Percentiles rank a stretch among this genome's conserved stretches.
These are phyloP conservation scores for Poeciliopsis presidionis DNA, from an alignment of 2,797 vertebrate genomes.

Conservation along the genomic window DNA sequence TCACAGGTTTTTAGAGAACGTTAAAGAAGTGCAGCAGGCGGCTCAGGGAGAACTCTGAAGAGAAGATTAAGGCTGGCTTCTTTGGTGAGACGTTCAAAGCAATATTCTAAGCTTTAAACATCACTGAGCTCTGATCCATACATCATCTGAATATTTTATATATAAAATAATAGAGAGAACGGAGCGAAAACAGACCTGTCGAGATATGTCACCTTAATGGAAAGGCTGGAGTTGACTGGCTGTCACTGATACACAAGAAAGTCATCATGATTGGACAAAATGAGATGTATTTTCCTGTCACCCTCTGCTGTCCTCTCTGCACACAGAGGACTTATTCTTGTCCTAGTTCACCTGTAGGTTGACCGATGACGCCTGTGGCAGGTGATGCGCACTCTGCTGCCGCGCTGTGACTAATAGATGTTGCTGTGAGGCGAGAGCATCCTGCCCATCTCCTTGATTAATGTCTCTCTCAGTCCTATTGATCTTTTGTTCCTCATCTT, in stretches of 20 bases:
- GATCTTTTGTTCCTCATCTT: background rate
- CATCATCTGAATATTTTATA: background rate
- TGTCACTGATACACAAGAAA: background rate
- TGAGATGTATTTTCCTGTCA: background rate
- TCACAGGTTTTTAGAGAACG: background rate
- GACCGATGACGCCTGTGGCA: conserved; percentile 19
- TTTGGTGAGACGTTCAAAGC: no score
- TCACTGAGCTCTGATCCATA: background rate
- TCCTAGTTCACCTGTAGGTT: conserved; percentile 27
- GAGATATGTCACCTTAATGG: background rate
- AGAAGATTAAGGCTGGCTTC: background rate
- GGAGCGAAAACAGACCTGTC: background rate
- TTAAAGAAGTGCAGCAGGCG: background rate
- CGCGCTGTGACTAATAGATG: conserved; percentile 41
- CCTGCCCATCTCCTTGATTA: conserved; percentile 27
- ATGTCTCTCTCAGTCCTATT: background rate
- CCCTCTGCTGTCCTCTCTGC: background rate
- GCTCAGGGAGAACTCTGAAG: background rate
- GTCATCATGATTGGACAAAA: background rate
- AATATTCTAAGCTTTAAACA: background rate
- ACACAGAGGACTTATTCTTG: background rate
- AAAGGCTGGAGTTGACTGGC: background rate
- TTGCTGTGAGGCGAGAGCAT: conserved; percentile 38
- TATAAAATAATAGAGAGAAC: no score
- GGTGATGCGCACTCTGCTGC: conserved; percentile 19